Base-by-base conservation (phyloP, 2,888 invertebrate genomes). In the Torymus aiolomorphi region DNA sequence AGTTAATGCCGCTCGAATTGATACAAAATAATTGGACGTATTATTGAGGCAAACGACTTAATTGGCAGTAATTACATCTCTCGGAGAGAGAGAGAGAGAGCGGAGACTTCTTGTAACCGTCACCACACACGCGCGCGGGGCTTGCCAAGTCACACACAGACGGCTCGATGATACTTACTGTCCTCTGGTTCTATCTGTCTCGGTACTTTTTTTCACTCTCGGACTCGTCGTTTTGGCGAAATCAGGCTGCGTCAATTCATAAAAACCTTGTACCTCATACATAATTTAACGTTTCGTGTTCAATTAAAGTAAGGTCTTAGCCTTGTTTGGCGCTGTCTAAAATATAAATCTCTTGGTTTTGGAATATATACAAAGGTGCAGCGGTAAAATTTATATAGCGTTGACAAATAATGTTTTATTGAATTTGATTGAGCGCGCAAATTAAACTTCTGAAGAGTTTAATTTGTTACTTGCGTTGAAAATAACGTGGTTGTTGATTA, bases 61-160 rank as follows among this genome's bases (percentile, higher is more conserved):
- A 81, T 75, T 75, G 81, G 78, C 31, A 61, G 74, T 81, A 78
- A 81, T 81, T 75, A 56, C 78, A 42, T 75, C 57, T 77, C 59
- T 59, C 49, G 16, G 24, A 52, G 56, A 31, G 56, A 63, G 54
- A 63, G 56, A 63, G 54, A 63, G n/a, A n/a, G n/a, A n/a, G n/a
- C n/a, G n/a, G 56, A 63, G 54, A 63, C 52, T 78, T 67, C 74
- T 78, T 71, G 16, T 49, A 57, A 54, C 31, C 31, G 31, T 0
- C 31, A 31, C 4, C 31, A 49, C 54, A 5, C 31, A 59, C 18
- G 18, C 59, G 16, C 31, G 31, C 31, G 74, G 31, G 14, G 65
- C 71, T 74, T 75, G 74, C 66, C 74, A 80, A 56, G 65, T 78
- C 24, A 57, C 20, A 54, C 57, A 18, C 72, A 24, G 61, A 56